Evolutionary conservation across 2,797 vertebrate genomes (phyloP).

Genomic region (Gorsachius magnificus): DNA sequence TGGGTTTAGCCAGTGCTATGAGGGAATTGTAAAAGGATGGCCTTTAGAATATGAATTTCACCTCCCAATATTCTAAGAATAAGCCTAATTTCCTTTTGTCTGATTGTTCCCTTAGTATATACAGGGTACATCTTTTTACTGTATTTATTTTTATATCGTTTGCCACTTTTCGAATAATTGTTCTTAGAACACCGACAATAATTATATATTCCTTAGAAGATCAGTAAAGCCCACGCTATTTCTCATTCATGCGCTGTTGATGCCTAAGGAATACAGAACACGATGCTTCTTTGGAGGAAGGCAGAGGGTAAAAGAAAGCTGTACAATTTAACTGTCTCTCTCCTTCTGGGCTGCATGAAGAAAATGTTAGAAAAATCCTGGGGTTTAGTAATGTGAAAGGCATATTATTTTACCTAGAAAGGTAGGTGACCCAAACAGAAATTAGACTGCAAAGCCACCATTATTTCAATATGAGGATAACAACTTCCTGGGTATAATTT

Average conservation of each 20-base stretch:
- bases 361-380: neutral
- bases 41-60: neutral
- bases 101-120: neutral
- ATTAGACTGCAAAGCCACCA: neutral
- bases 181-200: neutral
- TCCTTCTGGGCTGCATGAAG: neutral
- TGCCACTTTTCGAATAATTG: neutral
- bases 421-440: neutral
- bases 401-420: neutral
- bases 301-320: constrained; percentile 1
- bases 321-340: constrained; percentile 2
- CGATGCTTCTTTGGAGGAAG: neutral
- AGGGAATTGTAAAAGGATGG: neutral
- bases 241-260: neutral
- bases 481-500: neutral
- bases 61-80: neutral
- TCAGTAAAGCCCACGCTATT: constrained; percentile 14
- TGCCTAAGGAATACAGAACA: constrained; percentile 39
- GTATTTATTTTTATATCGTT: constrained; percentile 7
- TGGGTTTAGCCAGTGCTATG: neutral
- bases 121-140: neutral
- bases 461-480: neutral
- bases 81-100: neutral
- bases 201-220: constrained; percentile 36
- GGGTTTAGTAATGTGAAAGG: neutral